Evolutionary conservation across 1,140 invertebrate genomes (phyloP), one percentile per base, ranked within the genome.

Genomic region (Charaxes varanes): DNA sequence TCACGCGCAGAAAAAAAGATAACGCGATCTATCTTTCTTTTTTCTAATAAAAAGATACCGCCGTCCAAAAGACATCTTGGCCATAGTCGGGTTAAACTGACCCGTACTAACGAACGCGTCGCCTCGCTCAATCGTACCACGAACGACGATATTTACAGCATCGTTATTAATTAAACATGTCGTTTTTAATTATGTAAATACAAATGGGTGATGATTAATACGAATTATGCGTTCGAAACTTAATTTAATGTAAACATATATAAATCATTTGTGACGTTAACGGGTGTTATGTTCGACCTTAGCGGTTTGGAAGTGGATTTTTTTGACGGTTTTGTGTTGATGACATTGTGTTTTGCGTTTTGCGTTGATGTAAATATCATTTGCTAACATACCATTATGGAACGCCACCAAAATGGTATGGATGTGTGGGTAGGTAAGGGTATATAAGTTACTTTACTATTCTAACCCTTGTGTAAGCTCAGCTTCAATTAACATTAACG

Each of bases 391-490:
- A 77, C 72, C 69, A 81, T 77, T 70, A 85, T 85, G 84, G 84
- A 85, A 70, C 69, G 82, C 34, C 84, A 85, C 71, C 84, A 85
- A 64, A 84, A 84, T 74, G 84, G 84, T 78, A 84, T 85, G 71
- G 84, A 85, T 85, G 84, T 85, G 80, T 85, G 84, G 84, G 84
- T 85, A 85, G 84, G 84, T 85, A 84, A 85, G 84, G 80, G 68
- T 72, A 79, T 62, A 77, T 76, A 63, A 57, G 49, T 76, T n/a
- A 67, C 55, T 67, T 61, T 38, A 30, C 24, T 43, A 33, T 35
- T 38, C 19, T 27, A 33, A 26, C 23, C 18, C n/a, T n/a, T n/a
- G n/a, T n/a, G n/a, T n/a, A n/a, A n/a, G n/a, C n/a, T n/a, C n/a
- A n/a, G n/a, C n/a, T n/a, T n/a, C n/a, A n/a, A n/a, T n/a, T 32